Evolutionary conservation across 2,797 vertebrate genomes (phyloP).

Genomic region (Nothura maculosa): DNA sequence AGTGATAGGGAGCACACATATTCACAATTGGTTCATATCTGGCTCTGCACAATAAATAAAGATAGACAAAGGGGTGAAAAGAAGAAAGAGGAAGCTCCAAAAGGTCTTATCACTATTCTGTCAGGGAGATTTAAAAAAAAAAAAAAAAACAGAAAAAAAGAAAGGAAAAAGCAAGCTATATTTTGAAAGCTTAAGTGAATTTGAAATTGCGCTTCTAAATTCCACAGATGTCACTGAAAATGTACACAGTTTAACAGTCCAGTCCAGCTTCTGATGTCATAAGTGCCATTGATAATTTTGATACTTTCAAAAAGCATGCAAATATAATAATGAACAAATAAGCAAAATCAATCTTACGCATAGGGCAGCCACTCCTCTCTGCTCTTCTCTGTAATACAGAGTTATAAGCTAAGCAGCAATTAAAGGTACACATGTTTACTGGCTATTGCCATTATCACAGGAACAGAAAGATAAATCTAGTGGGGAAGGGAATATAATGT

Average conservation of each 20-base stretch:
- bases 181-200: background rate
- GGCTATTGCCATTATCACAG: background rate
- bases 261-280: background rate
- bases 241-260: background rate
- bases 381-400: background rate
- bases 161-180: background rate
- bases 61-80: background rate
- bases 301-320: background rate
- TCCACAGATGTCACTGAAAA: background rate
- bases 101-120: background rate
- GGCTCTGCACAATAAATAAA: background rate
- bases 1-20: background rate
- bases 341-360: background rate
- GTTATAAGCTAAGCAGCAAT: background rate
- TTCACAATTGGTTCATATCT: background rate
- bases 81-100: background rate
- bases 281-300: too few relatives aligned
- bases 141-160: background rate
- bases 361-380: background rate
- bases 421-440: background rate
- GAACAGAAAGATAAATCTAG: background rate
- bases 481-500: background rate
- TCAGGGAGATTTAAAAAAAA: background rate
- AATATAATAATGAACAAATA: background rate
- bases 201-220: background rate